Base-by-base conservation (phyloP, 2,797 vertebrate species). In the Philypnodon macrostomus region DNA sequence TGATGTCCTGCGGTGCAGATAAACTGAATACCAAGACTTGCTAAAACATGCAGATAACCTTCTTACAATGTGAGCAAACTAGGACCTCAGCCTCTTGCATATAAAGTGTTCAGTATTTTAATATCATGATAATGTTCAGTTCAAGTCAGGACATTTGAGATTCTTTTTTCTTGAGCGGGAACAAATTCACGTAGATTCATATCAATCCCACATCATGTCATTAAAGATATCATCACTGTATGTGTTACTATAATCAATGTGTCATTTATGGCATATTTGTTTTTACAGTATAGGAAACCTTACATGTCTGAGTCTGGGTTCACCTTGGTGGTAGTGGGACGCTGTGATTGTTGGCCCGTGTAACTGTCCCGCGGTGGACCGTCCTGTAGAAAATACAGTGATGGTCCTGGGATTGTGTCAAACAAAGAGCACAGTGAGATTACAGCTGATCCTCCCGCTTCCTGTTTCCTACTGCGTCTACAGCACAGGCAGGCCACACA, bases 401-500 rank as follows among this genome's bases (percentile, higher is more conserved):
- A 67, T 68, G 40, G 45, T 77, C 63, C 70, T 72, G 81, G 79
- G 86, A 87, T 87, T 83, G 80, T 87, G 84, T 66, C 67, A 68
- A 77, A 86, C 81, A 88, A 88, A 88, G 79, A 78, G 14, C 58
- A 8, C 73, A 60, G 79, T 69, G 73, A 90, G 85, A 85, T 87
- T 87, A 87, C 74, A 73, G 77, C 75, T 88, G 85, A 89, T 89
- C 85, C 86, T 79, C 77, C 75, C 47, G 73, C 85, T 88, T 88
- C 84, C 86, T 87, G 83, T 84, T 85, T 84, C 83, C 82, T 80
- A 77, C 78, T 73, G 78, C 67, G 76, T 87, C 82, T 74, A 82
- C 67, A 23, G 65, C 72, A 58, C 57, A 58, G 76, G 72, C 79
- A 77, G 75, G 85, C 78, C 74, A 85, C 76, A 82, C 84, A 67